Evolutionary conservation across 2,888 invertebrate species (phyloP), one percentile per base, ranked within the genome.

Genomic region (Drosophila ustulata): DNA sequence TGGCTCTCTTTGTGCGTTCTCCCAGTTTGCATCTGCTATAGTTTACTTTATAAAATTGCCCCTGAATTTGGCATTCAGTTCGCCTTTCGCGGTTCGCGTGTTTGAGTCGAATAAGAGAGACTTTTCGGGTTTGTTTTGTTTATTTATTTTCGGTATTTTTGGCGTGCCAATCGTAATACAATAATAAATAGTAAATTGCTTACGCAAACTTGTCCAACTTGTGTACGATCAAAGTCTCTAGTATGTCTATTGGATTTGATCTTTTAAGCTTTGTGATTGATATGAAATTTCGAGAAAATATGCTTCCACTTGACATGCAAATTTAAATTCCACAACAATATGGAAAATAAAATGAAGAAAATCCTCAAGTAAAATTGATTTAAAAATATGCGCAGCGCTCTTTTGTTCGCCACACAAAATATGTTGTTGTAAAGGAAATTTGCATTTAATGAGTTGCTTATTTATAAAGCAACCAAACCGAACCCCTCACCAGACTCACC

Each of bases 381-480:
- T 64, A 37, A 53, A 75, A 75, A 56, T 75, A 56, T 65, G 51
- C 55, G 39, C 56, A 47, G 25, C 28, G 70, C 73, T 79, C 66
- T 46, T 75, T 76, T 69, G 73, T 80, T 79, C 62, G 56, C 23
- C 64, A 67, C 55, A 75, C 32, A 80, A 59, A 81, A 78, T 70
- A n/a, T 50, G 56, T 56, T 56, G 39, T 41, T 64, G 63, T 43
- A 34, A 50, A 47, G 28, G 59, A 78, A 80, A 88, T 88, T 85
- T 88, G 82, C 88, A 83, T 85, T 80, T 83, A 85, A 83, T 83
- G 88, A 85, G 83, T 69, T 70, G 66, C 52, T 74, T 78, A 47
- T 59, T 71, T 66, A 75, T 70, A 47, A 37, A 41, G 57, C 52
- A 37, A 28, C 49, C 43, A 47, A 37, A 41, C 45, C 51, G 25